Conservation (phyloP, 2,888 invertebrate species). For the Thalpophila matura region DNA sequence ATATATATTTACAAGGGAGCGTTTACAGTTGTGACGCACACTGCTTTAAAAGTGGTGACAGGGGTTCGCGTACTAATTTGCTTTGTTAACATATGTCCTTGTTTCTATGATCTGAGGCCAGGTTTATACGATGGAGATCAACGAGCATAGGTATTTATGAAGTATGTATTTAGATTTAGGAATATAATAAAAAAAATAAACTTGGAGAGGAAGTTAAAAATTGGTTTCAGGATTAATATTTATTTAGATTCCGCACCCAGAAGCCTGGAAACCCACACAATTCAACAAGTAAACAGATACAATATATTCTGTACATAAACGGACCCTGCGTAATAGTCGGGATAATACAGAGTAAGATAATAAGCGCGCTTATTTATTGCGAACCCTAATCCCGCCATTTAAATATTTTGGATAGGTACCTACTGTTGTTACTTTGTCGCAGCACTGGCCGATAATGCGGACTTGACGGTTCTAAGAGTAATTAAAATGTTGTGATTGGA, state of each 20-base stretch:
- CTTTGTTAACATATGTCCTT: too few species aligned
- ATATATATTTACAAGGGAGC: too few species aligned
- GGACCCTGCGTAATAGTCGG: slow-evolving; percentile 29
- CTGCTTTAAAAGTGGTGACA: too few species aligned
- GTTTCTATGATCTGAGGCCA: neutral
- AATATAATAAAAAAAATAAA: neutral
- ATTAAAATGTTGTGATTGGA: too few species aligned
- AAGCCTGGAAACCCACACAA: neutral
- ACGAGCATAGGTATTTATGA: neutral
- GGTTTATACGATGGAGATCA: neutral
- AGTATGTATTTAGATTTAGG: too few species aligned
- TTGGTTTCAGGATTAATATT: neutral
- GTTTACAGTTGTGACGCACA: too few species aligned
- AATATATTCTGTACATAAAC: slow-evolving; percentile 20
- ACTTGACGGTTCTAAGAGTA: neutral
- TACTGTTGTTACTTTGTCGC: slow-evolving; percentile 2
- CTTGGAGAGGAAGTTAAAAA: neutral
- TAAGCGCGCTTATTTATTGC: slow-evolving; percentile 46
- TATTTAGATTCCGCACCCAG: neutral
- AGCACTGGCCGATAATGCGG: neutral
- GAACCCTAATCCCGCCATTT: slow-evolving; percentile 34
- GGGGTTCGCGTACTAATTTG: too few species aligned
- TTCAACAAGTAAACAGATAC: slow-evolving; percentile 30
- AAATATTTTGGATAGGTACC: slow-evolving; percentile 30
- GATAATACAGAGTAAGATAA: slow-evolving; percentile 30